Conservation (phyloP, 2,113 vertebrate species). For the Grus americana region DNA sequence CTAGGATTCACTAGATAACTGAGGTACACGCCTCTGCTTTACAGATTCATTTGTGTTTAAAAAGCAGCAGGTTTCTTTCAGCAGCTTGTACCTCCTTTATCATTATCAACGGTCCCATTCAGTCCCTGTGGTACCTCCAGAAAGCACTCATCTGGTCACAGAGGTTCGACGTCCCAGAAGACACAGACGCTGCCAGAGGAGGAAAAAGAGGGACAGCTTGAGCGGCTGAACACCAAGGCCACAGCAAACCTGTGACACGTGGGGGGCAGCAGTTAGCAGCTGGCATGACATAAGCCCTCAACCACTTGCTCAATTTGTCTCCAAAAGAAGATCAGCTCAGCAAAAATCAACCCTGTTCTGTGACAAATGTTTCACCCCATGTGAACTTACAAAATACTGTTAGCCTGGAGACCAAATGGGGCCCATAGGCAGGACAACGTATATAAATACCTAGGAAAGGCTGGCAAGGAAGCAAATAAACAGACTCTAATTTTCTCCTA, state of each 20-base stretch:
- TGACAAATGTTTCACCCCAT: neutral
- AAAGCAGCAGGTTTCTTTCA: neutral
- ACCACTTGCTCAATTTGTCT: neutral
- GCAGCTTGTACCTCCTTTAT: neutral
- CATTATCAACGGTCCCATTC: neutral
- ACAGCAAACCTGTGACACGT: neutral
- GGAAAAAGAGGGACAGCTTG: neutral
- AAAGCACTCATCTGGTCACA: neutral
- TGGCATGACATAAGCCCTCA: neutral
- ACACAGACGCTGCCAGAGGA: neutral
- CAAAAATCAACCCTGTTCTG: slow-evolving; percentile 1
- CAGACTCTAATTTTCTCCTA: slow-evolving; percentile 19
- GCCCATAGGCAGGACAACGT: neutral
- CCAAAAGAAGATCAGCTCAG: slow-evolving; percentile 21
- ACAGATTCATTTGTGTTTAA: neutral
- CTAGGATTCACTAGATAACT: neutral
- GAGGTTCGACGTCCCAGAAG: neutral
- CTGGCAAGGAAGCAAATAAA: neutral
- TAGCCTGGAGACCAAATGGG: neutral
- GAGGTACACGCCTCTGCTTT: neutral
- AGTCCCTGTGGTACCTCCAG: neutral
- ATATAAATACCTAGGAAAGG: neutral
- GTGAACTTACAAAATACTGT: slow-evolving; percentile 20
- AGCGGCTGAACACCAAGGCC: neutral
- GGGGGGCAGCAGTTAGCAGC: neutral